phyloP scores from a whole-genome alignment of 2,888 invertebrate genomes.

The Daptonema setosum region DNA sequence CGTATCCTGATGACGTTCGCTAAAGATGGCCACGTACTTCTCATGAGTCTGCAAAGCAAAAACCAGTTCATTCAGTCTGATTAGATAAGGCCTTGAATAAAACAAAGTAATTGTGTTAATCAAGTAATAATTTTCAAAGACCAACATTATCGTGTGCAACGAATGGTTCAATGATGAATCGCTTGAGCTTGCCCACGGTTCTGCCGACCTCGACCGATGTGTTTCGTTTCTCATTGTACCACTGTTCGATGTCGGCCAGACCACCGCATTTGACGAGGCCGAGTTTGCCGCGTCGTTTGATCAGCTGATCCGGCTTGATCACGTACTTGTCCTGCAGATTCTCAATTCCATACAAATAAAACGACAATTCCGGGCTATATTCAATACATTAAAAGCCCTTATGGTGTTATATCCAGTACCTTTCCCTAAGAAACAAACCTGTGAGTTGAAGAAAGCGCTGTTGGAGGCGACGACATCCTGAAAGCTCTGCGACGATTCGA shows the following conservation, averaged over 20 bases:
- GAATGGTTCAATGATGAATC: conserved; percentile 92
- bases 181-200: conserved; percentile 63
- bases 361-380: not conserved
- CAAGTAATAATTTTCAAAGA: no score
- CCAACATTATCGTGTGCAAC: conserved; percentile 34
- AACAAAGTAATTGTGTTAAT: conserved; percentile 1
- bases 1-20: conserved; percentile 69
- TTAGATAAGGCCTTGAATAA: not conserved
- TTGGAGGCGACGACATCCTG: conserved; percentile 43
- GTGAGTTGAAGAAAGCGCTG: no score
- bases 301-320: conserved; percentile 96
- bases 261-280: conserved; percentile 86
- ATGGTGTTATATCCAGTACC: no score
- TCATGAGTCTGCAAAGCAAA: conserved; percentile 38
- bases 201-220: conserved; percentile 43
- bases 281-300: conserved; percentile 87
- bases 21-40: conserved; percentile 88
- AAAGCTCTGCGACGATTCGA: conserved; percentile 56
- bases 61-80: not conserved
- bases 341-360: no score
- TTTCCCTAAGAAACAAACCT: no score
- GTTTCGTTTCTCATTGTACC: conserved; percentile 51
- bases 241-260: conserved; percentile 52
- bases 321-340: conserved; percentile 50
- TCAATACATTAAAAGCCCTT: not conserved